phyloP scores from a whole-genome alignment of 2,888 invertebrate species.

The Lasioglossum calceatum region DNA sequence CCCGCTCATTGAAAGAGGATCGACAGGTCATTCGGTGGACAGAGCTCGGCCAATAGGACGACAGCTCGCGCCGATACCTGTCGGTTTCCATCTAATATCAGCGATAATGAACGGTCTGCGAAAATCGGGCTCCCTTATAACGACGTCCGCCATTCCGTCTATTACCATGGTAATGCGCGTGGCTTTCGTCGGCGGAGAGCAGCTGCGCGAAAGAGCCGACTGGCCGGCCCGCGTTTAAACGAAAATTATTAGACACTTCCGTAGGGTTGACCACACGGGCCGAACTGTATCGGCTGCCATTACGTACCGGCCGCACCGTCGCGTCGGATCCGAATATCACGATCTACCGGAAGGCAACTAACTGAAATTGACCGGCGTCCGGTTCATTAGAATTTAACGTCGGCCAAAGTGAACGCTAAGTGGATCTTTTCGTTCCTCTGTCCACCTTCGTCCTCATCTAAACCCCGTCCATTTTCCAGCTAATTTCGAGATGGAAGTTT shows the following conservation, averaged over 20 bases:
- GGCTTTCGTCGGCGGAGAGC: slow-evolving; percentile 54
- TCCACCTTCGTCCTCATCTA: slow-evolving; percentile 47
- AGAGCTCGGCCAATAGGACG: neutral
- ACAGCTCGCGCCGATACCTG: slow-evolving; percentile 5
- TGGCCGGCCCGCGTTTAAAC: slow-evolving; percentile 58
- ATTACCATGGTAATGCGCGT: slow-evolving; percentile 73
- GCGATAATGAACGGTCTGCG: slow-evolving; percentile 71
- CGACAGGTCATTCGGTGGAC: neutral
- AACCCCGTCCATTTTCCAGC: slow-evolving; percentile 19
- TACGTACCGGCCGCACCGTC: slow-evolving; percentile 30
- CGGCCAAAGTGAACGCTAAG: slow-evolving; percentile 68
- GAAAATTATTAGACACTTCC: slow-evolving; percentile 71
- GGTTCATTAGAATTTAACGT: slow-evolving; percentile 72
- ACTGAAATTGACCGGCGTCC: slow-evolving; percentile 62
- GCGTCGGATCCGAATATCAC: slow-evolving; percentile 51
- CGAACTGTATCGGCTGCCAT: slow-evolving; percentile 57
- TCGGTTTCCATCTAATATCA: slow-evolving; percentile 34
- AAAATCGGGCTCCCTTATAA: slow-evolving; percentile 46
- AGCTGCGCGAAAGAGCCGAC: slow-evolving; percentile 64
- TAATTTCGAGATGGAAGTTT: slow-evolving; percentile 28
- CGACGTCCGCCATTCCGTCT: slow-evolving; percentile 70
- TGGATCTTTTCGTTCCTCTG: slow-evolving; percentile 66
- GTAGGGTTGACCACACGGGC: slow-evolving; percentile 57
- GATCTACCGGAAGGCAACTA: slow-evolving; percentile 53
- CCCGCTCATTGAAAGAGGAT: neutral